phyloP scores from a whole-genome alignment of 2,888 invertebrate genomes.

The Cerceris ruficornis region DNA sequence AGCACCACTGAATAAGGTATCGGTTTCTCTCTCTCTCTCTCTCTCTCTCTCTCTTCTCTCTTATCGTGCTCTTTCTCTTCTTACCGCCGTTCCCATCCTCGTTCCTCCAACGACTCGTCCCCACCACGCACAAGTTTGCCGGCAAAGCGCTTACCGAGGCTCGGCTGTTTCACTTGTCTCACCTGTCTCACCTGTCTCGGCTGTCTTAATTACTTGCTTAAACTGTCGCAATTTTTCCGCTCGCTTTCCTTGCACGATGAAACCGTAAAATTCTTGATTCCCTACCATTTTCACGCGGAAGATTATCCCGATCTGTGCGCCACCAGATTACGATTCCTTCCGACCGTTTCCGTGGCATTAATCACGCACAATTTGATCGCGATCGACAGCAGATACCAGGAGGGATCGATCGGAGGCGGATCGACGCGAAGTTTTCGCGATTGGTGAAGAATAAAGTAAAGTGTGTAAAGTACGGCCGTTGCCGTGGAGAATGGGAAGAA shows the following conservation, averaged over 20 bases:
- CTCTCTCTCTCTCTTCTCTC: slow-evolving; percentile 28
- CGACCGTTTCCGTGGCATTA: too few relatives aligned
- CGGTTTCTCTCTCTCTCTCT: not conserved
- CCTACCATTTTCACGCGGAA: not conserved
- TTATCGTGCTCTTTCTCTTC: slow-evolving; percentile 34
- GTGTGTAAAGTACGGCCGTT: not conserved
- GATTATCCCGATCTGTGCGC: not conserved
- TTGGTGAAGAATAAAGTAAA: not conserved
- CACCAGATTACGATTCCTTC: too few relatives aligned
- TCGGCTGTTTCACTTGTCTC: slow-evolving; percentile 1
- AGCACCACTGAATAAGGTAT: too few relatives aligned
- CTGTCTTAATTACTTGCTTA: slow-evolving; percentile 65
- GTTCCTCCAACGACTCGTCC: slow-evolving; percentile 16
- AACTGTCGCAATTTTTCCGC: slow-evolving; percentile 64
- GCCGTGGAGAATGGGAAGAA: not conserved
- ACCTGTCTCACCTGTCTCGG: slow-evolving; percentile 57
- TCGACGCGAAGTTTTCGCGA: not conserved
- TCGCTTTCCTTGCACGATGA: slow-evolving; percentile 13
- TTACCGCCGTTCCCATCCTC: slow-evolving; percentile 18
- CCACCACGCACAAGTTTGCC: slow-evolving; percentile 18
- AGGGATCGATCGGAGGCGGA: not conserved
- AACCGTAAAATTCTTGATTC: not conserved
- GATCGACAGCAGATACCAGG: not conserved
- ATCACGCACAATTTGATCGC: too few relatives aligned
- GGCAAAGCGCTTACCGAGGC: slow-evolving; percentile 56